These are phyloP conservation scores for Aphis gossypii DNA, from an alignment of 1,140 invertebrate species.

Conservation along the genomic window DNA sequence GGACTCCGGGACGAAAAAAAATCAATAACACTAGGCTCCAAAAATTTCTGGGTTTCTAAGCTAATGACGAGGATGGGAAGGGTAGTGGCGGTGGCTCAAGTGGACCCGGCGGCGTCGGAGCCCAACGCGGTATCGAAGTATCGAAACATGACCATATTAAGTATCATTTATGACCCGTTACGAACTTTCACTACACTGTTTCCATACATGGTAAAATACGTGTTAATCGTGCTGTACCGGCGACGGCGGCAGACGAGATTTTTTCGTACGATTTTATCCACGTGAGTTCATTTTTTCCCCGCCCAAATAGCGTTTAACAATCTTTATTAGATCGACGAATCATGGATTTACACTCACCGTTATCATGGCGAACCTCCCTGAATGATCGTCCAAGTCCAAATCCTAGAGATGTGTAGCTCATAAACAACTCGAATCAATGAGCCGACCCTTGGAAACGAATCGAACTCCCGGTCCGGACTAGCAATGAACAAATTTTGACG, in stretches of 20 bases:
- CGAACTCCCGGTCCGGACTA: background rate
- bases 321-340: background rate
- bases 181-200: conserved; percentile 28
- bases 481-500: background rate
- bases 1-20: background rate
- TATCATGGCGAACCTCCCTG: conserved; percentile 5
- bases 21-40: conserved; percentile 10
- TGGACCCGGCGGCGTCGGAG: background rate
- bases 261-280: background rate
- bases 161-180: background rate
- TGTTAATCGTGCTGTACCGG: background rate
- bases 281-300: background rate
- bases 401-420: background rate
- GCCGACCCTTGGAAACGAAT: no score
- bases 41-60: background rate
- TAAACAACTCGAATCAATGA: no score
- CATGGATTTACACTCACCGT: conserved; percentile 24
- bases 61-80: background rate
- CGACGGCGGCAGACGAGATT: background rate
- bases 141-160: conserved; percentile 37
- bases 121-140: background rate
- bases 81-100: background rate
- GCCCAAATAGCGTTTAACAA: background rate
- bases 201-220: conserved; percentile 2
- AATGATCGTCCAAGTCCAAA: background rate